phyloP scores from a whole-genome alignment of 2,113 vertebrate genomes.

The Lucifuga dentata region DNA sequence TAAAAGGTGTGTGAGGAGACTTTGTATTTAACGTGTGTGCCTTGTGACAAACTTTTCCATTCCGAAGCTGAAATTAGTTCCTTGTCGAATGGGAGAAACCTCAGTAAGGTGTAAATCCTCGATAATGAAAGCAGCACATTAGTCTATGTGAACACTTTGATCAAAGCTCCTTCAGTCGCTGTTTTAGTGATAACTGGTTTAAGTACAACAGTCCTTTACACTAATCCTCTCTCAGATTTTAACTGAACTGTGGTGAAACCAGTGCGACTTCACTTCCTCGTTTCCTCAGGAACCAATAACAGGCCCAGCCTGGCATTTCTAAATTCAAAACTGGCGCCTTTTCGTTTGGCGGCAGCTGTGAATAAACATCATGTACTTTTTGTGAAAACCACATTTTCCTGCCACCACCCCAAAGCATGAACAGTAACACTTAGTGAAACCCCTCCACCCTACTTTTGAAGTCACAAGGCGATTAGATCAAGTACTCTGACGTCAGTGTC shows the following conservation, averaged over 20 bases:
- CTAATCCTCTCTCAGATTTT: background rate
- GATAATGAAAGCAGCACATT: background rate
- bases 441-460: slow-evolving; percentile 36
- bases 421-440: slow-evolving; percentile 42
- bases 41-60: background rate
- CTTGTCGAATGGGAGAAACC: background rate
- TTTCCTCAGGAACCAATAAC: slow-evolving; percentile 56
- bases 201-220: background rate
- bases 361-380: slow-evolving; percentile 29
- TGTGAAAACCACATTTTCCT: slow-evolving; percentile 67
- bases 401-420: slow-evolving; percentile 46
- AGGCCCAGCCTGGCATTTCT: rapidly evolving
- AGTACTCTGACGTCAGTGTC: slow-evolving; percentile 18
- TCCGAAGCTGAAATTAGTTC: background rate
- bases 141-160: too few relatives aligned
- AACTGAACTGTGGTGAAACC: slow-evolving; percentile 8
- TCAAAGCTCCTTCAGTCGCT: too few relatives aligned
- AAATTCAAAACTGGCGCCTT: slow-evolving; percentile 75
- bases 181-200: too few relatives aligned
- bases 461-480: slow-evolving; percentile 2
- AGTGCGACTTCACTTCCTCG: slow-evolving; percentile 64
- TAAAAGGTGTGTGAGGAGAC: background rate
- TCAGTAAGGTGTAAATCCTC: too few relatives aligned
- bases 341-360: slow-evolving; percentile 51
- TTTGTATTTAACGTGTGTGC: background rate